phyloP scores from a whole-genome alignment of 2,113 vertebrate species.

The Nestor notabilis region DNA sequence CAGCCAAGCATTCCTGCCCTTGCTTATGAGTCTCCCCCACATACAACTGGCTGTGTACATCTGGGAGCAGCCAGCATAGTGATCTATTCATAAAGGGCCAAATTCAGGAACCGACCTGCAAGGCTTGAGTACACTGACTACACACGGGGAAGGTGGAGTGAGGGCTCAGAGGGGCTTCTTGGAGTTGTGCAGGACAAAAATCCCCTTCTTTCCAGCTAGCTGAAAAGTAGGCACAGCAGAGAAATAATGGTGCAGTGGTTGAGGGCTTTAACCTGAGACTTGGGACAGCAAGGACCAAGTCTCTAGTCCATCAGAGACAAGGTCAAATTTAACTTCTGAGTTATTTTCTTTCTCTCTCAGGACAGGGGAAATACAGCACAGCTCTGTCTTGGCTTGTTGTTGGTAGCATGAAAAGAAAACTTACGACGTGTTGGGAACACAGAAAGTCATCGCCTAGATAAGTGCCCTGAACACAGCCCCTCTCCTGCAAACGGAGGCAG shows the following conservation, averaged over 20 bases:
- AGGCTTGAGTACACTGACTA: slow-evolving; percentile 31
- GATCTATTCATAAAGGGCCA: slow-evolving; percentile 70
- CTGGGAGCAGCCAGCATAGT: slow-evolving; percentile 59
- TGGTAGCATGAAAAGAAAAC: not conserved
- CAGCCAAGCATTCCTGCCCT: slow-evolving; percentile 59
- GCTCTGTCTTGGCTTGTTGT: not conserved
- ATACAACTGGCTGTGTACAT: slow-evolving; percentile 47
- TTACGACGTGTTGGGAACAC: accelerated
- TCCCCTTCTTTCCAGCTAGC: slow-evolving; percentile 10
- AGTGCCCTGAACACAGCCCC: not conserved
- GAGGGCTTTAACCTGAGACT: not conserved
- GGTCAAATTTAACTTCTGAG: not conserved
- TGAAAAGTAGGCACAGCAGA: not conserved
- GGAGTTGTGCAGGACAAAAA: slow-evolving; percentile 24
- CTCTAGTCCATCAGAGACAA: not conserved
- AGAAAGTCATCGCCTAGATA: not conserved
- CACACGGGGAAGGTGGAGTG: not conserved
- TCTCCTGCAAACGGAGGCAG: not conserved
- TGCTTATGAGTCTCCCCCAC: slow-evolving; percentile 24
- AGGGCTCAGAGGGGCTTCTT: slow-evolving; percentile 24
- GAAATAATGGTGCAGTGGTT: not conserved
- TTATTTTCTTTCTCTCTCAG: not conserved
- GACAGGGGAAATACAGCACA: not conserved
- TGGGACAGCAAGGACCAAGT: not conserved
- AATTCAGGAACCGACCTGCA: slow-evolving; percentile 20